Evolutionary conservation across 1,140 invertebrate genomes (phyloP).

Genomic region (Drosophila setifemur): DNA sequence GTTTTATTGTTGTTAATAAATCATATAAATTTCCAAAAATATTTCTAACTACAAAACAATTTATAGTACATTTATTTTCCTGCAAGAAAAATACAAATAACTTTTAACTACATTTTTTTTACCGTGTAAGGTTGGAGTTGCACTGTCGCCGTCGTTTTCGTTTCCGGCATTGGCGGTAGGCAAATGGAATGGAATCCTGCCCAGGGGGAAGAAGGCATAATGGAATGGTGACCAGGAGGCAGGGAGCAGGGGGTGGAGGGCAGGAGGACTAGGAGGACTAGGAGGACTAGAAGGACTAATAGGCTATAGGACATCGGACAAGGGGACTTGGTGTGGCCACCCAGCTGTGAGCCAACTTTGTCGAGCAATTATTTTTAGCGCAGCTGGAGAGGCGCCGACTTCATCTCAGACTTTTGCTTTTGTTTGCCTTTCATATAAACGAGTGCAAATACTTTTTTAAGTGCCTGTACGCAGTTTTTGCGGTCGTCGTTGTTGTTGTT

Average conservation of each 20-base stretch:
- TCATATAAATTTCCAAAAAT: no score
- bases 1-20: no score
- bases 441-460: constrained; percentile 76
- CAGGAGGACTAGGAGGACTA: no score
- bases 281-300: background rate
- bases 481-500: constrained; percentile 20
- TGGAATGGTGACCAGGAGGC: background rate
- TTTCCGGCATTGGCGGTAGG: constrained; percentile 30
- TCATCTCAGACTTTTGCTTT: background rate
- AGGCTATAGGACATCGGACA: background rate
- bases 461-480: constrained; percentile 47
- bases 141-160: constrained; percentile 62
- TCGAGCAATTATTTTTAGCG: constrained; percentile 74
- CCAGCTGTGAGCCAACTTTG: constrained; percentile 70
- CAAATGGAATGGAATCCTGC: constrained; percentile 13
- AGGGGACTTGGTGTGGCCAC: background rate
- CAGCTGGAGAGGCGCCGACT: constrained; percentile 23
- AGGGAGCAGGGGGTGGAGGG: background rate
- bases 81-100: no score
- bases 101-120: no score
- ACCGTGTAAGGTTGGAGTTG: constrained; percentile 53
- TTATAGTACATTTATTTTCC: no score
- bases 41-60: no score
- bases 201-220: background rate
- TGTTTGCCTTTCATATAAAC: constrained; percentile 71